phyloP scores from a whole-genome alignment of 2,888 invertebrate genomes.

The Minunthozetes semirufus region DNA sequence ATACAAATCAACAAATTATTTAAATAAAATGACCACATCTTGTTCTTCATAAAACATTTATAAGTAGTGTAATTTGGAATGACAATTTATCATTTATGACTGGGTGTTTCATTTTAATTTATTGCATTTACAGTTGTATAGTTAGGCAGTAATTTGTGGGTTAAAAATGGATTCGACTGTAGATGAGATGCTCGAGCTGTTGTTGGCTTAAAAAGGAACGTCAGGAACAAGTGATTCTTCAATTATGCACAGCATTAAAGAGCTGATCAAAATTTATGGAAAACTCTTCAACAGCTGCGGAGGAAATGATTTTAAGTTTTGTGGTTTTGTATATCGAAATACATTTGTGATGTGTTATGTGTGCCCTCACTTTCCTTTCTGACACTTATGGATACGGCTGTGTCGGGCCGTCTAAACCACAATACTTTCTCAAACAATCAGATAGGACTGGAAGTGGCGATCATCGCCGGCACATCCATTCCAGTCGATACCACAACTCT shows the following conservation, averaged over 20 bases:
- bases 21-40: no score
- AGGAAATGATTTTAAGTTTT: constrained; percentile 11
- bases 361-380: neutral
- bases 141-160: no score
- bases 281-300: constrained; percentile 3
- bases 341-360: neutral
- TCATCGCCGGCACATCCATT: constrained; percentile 25
- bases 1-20: no score
- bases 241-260: constrained; percentile 14
- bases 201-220: neutral
- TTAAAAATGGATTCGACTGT: no score
- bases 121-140: no score
- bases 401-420: neutral
- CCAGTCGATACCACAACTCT: neutral
- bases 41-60: no score
- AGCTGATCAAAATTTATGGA: neutral
- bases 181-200: neutral
- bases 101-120: no score
- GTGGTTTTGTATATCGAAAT: neutral
- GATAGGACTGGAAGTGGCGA: neutral
- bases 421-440: neutral
- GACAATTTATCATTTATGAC: no score
- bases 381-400: neutral
- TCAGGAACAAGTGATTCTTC: neutral
- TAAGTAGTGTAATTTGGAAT: no score